Evolutionary conservation across 2,888 invertebrate species (phyloP).

Genomic region (Panzeria rudis): DNA sequence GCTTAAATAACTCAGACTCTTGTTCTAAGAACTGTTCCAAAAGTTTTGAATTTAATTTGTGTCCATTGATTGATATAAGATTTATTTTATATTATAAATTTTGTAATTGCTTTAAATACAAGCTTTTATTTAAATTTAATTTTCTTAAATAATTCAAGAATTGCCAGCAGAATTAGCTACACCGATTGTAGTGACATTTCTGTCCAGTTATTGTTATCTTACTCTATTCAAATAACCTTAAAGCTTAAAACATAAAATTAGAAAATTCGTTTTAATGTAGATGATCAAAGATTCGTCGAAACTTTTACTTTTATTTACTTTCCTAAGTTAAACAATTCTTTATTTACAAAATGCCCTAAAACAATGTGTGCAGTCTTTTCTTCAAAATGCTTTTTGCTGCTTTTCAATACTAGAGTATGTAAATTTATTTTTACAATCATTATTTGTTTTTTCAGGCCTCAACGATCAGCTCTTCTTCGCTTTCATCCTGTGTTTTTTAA

Average conservation of each 20-base stretch:
- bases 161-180: not conserved
- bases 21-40: no score
- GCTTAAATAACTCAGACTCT: no score
- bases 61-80: no score
- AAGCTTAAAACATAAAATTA: not conserved
- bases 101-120: no score
- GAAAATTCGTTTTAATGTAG: not conserved
- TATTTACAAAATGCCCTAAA: not conserved
- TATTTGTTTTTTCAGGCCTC: not conserved
- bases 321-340: not conserved
- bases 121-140: no score
- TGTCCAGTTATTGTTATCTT: no score
- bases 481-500: not conserved
- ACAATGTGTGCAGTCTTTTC: not conserved
- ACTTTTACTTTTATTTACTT: not conserved
- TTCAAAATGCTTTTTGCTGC: not conserved
- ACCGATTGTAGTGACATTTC: not conserved
- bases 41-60: no score
- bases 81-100: no score
- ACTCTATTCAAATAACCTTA: not conserved
- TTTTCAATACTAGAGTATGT: not conserved
- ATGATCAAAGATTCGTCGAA: not conserved
- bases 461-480: not conserved
- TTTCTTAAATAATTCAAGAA: no score
- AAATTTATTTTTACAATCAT: not conserved